Base-by-base conservation (phyloP, 1,140 invertebrate species). In the Heterodera carotae region DNA sequence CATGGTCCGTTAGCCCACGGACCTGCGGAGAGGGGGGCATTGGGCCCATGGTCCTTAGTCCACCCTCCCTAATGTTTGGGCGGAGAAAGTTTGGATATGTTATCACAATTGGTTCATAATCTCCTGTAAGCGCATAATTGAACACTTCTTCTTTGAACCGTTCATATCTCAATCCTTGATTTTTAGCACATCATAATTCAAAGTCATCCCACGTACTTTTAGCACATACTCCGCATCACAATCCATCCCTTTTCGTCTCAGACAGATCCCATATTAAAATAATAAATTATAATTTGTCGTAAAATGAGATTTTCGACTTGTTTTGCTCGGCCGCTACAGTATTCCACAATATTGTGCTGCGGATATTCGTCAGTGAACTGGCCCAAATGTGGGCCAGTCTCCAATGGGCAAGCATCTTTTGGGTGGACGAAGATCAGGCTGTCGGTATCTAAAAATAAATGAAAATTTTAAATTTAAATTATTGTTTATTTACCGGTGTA, bases 31-130 rank as follows among this genome's bases (percentile, higher is more conserved):
- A n/a, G n/a, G n/a, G n/a, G n/a, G n/a, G 25, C 29, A 62, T 27
- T 6, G 1, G 60, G 25, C 29, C 25, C 25, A 29, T 27, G 60
- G 29, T 62, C 3, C 25, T 29, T n/a, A n/a, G n/a, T 27, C 64
- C 31, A 4, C 64, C 64, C 36, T 67, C 36, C 36, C 36, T 67
- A 5, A 67, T 36, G 36, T 31, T 33, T 67, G 64, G 64, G 3
- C 64, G n/a, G 36, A 67, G 64, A 67, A 67, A 67, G 36, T 67
- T 67, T n/a, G 64, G 64, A n/a, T 67, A 67, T 18, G 36, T n/a
- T 12, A 67, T 5, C 15, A 36, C 4, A 8, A 67, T 67, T n/a
- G 64, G 36, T 39, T 39, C 36, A 39, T 39, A 39, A 39, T 39
- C 36, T 39, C 36, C 36, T 39, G 4, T 39, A 6, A 10, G 4